Base-by-base conservation (phyloP, 2,888 invertebrate genomes). In the Eilema griseolum region DNA sequence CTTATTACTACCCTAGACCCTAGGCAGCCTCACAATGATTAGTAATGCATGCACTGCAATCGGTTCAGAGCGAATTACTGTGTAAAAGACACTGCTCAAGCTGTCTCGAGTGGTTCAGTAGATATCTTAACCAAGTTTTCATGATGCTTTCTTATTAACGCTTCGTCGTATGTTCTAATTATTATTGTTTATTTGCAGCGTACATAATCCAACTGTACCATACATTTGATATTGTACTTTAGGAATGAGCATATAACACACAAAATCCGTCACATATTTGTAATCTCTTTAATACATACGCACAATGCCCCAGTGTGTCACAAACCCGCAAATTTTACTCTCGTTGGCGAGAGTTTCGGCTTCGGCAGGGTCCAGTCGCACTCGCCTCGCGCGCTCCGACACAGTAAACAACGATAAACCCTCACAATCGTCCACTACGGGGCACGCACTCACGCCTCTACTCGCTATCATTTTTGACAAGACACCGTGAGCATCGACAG, bases 331-430 rank as follows among this genome's bases (percentile, higher is more conserved):
- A 26, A 66, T 66, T 80, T 80, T 80, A 83, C 87, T 86, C 86
- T 85, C 83, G 70, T 63, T 59, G 72, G 79, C 74, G 87, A 85
- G 86, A 87, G 86, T 87, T 79, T 84, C 78, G 82, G 80, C 84
- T 81, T 59, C 63, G 46, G 76, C 31, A 79, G 69, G 72, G 61
- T 74, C 69, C 84, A 78, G 80, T 79, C 73, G 68, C 72, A 67
- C 70, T 61, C 68, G 67, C 64, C 69, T 52, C 72, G 26, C 64
- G 14, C 64, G 28, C 28, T 59, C 75, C 14, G 3, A 59, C 67
- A 11, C 57, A 14, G 64, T 41, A 57, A 11, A 61, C 46, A 37
- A 23, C 31, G 28, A 62, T 3, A 26, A 37, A 33, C 33, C 7
- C 33, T 23, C 23, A 46, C 41, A 5, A 23, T 12, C 28, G 8